A percentile compares a stretch with the other conserved stretches of the same genome.
These are phyloP conservation scores for Calonectris borealis DNA, from an alignment of 2,113 vertebrate species.

Conservation along the genomic window DNA sequence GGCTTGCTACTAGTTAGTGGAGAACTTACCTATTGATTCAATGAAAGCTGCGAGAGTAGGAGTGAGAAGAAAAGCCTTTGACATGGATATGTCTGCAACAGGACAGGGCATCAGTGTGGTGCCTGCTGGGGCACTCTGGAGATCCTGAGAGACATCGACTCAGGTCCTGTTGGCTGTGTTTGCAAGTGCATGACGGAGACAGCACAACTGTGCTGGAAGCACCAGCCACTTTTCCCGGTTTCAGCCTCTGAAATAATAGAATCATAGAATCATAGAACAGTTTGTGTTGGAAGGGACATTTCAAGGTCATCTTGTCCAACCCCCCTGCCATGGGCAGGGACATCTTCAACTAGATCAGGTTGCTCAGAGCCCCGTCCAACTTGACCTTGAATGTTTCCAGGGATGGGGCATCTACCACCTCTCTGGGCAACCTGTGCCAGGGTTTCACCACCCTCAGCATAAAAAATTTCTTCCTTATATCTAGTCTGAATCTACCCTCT, in stretches of 20 bases:
- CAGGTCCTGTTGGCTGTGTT: neutral
- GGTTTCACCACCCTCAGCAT: too few relatives aligned
- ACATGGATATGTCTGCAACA: neutral
- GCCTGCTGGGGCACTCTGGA: neutral
- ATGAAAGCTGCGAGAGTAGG: neutral
- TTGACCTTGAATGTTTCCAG: too few relatives aligned
- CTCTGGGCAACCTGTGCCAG: too few relatives aligned
- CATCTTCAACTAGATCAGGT: too few relatives aligned
- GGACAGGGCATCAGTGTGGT: neutral
- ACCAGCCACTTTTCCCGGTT: neutral
- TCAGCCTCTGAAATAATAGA: neutral
- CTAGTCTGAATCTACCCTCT: too few relatives aligned
- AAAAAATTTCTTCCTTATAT: too few relatives aligned
- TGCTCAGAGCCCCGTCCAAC: too few relatives aligned
- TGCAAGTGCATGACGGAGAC: neutral
- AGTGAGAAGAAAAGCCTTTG: neutral
- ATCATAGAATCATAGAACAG: too few relatives aligned
- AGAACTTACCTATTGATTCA: neutral
- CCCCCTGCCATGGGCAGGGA: too few relatives aligned
- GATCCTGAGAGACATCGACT: neutral
- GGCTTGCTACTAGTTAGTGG: neutral
- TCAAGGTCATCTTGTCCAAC: too few relatives aligned
- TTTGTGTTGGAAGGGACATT: too few relatives aligned
- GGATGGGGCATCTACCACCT: too few relatives aligned
- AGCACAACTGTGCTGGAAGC: neutral